Evolutionary conservation across 2,113 vertebrate species (phyloP).

Genomic region (Glaucidium brasilianum): DNA sequence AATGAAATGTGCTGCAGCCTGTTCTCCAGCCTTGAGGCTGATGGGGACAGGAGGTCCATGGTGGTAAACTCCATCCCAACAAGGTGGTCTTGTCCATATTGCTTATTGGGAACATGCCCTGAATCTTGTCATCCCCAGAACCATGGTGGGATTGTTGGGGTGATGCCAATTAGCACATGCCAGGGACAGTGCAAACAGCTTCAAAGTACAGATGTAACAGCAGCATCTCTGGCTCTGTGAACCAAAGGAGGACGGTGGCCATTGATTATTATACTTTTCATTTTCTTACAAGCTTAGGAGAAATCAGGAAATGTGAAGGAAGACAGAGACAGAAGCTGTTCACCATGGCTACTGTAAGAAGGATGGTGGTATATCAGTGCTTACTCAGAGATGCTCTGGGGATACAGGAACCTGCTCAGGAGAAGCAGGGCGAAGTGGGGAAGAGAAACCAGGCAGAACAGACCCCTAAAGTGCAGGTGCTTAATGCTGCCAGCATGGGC

Average conservation of each 20-base stretch:
- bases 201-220: neutral
- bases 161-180: neutral
- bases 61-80: neutral
- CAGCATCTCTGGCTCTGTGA: neutral
- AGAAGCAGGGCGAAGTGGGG: neutral
- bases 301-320: neutral
- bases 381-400: neutral
- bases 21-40: neutral
- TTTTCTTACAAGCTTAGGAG: neutral
- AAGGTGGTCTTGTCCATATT: neutral
- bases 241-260: neutral
- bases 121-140: neutral
- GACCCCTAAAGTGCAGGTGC: constrained; percentile 67
- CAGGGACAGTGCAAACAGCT: neutral
- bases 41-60: neutral
- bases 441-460: constrained; percentile 8
- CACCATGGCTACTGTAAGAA: neutral
- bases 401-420: neutral
- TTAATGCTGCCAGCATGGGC: constrained; percentile 1
- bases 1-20: neutral
- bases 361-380: neutral
- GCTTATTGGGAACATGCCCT: neutral
- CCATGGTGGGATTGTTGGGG: neutral
- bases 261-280: neutral
- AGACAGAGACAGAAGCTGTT: constrained; percentile 16